Base-by-base conservation (phyloP, 2,797 vertebrate genomes). In the Xenopus petersii region DNA sequence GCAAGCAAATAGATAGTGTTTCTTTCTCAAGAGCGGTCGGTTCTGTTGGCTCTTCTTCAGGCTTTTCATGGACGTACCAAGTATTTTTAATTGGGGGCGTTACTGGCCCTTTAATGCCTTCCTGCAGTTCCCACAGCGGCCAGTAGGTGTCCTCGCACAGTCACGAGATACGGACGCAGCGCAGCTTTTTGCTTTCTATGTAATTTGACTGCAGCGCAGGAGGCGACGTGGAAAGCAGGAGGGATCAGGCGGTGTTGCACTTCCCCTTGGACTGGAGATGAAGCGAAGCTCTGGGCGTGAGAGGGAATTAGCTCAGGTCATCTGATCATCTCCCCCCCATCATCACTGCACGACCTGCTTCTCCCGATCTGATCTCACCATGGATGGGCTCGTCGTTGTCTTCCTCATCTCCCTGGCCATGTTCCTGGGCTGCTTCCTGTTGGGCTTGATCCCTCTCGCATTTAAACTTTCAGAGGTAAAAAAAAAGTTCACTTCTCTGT, bases 381-480 rank as follows among this genome's bases (percentile, higher is more conserved):
- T 94, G 93, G 92, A 94, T 74, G 93, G 89, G 1, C 90, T 86
- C 0, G 7, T 89, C 47, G 83, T 81, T 46, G 82, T 94, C 58
- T 83, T 91, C 79, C 81, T 89, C 4, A 83, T 93, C 30, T 94
- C 91, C 10, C 81, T 86, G 3, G 89, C 86, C 21, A 94, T 93
- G 93, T 94, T 94, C 80, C 17, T 90, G 6, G 93, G 93, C 5
- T 91, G 88, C 75, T 91, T 92, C 71, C 2, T 91, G 0, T 83
- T 94, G 1, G 93, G 93, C 67, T 84, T 93, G 70, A 87, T 93
- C 61, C 93, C 93, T 0, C 83, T 94, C 12, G 72, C 90, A 66
- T 82, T 92, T 72, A 86, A 69, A 74, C 88, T 94, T 26, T 91
- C 92, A 2, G 88, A 91, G 89, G 93, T 94, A 82, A 87, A 87